phyloP scores from a whole-genome alignment of 2,113 vertebrate genomes.

The Pedionomus torquatus region DNA sequence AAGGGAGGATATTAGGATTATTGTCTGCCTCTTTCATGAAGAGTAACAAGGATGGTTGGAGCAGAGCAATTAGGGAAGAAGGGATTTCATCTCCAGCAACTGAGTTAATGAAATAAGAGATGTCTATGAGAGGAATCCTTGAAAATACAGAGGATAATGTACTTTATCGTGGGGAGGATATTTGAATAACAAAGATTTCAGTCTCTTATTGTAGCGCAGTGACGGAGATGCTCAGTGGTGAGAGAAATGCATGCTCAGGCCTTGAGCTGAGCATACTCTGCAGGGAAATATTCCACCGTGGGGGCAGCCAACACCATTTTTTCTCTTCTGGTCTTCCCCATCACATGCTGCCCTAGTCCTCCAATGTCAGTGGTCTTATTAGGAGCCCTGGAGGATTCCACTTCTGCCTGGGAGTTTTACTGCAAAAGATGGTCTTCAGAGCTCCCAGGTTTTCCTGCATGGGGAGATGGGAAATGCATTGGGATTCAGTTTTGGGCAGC shows the following conservation, averaged over 20 bases:
- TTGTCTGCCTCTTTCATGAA: conserved; percentile 31
- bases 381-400: not conserved
- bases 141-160: not conserved
- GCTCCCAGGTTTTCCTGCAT: not conserved
- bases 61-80: conserved; percentile 39
- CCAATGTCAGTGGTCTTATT: not conserved
- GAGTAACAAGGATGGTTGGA: not conserved
- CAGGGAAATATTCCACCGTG: not conserved
- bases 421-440: not conserved
- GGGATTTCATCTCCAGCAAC: conserved; percentile 22
- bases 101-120: conserved; percentile 36
- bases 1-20: conserved; percentile 39
- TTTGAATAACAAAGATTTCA: conserved; percentile 47
- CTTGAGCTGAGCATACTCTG: not conserved
- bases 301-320: not conserved
- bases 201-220: not conserved
- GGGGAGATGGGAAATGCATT: not conserved
- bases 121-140: not conserved
- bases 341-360: not conserved
- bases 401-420: fast-evolving
- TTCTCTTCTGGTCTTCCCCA: not conserved
- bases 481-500: not conserved
- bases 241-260: not conserved
- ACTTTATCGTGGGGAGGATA: not conserved
- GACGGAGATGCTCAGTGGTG: not conserved